Evolutionary conservation across 1,140 invertebrate genomes (phyloP).

Genomic region (Drosophila micromelanica): DNA sequence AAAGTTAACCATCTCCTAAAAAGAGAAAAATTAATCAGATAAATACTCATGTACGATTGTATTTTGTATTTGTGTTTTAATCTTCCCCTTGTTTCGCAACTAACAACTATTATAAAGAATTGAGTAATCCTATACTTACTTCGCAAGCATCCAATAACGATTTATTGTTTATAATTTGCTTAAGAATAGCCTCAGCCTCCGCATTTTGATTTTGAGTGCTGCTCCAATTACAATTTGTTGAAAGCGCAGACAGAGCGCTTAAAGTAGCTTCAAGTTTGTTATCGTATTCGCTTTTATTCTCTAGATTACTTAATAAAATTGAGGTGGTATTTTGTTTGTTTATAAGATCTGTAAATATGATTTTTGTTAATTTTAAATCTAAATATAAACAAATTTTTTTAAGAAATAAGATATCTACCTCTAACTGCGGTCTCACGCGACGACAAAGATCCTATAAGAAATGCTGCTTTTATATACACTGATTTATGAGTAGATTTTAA

Average conservation of each 20-base stretch:
- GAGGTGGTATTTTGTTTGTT: conserved; percentile 47
- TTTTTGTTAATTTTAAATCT: not conserved
- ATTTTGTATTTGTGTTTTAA: not conserved
- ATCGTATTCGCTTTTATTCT: conserved; percentile 47
- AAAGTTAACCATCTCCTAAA: conserved; percentile 60
- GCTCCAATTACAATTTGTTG: conserved; percentile 42
- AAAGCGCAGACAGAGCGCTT: conserved; percentile 53
- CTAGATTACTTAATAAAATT: conserved; percentile 40
- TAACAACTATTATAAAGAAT: not conserved
- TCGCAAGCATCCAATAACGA: conserved; percentile 42
- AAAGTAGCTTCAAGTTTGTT: conserved; percentile 59
- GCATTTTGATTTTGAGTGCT: conserved; percentile 29
- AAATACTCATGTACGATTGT: not conserved
- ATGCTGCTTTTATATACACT: conserved; percentile 61
- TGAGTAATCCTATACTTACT: conserved; percentile 26
- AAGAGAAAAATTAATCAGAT: conserved; percentile 1
- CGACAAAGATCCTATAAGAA: conserved; percentile 58
- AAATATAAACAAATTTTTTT: not conserved
- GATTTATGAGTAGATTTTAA: conserved; percentile 32
- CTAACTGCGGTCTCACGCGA: conserved; percentile 38
- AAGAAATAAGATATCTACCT: too few relatives aligned
- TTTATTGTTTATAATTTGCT: conserved; percentile 54
- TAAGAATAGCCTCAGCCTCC: conserved; percentile 28
- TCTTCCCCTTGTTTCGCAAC: not conserved
- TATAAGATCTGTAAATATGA: conserved; percentile 38